Base-by-base conservation (phyloP, 2,113 vertebrate species). In the Corythoichthys haematopterus region DNA sequence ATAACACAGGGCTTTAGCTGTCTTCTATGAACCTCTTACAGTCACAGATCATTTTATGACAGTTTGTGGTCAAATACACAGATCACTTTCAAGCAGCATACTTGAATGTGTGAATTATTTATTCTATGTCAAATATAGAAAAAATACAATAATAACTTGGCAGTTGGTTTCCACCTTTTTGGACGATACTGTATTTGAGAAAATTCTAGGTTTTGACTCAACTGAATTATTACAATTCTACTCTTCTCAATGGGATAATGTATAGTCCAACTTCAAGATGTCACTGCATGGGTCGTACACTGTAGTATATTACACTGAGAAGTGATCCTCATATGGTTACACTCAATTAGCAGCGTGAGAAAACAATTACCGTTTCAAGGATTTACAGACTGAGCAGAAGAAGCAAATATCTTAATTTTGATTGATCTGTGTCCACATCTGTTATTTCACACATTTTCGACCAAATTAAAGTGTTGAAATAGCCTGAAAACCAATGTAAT, bases 141-240 rank as follows among this genome's bases (percentile, higher is more conserved):
- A 69, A 72, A 46, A 13, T 64, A 71, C 47, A 64, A 46, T 48
- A 71, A 71, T 77, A 52, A 80, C 66, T 84, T 88, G 84, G 87
- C 87, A 86, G 83, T 85, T 83, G 76, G 65, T 37, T 33, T 70
- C 58, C 65, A 82, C 64, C 8, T 64, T 74, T 75, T 60, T 72
- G 55, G 70, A 68, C 72, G 65, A 88, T 82, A 81, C 40, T 43
- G 40, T 43, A 5, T 28, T 28, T 28, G 20, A 28, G 20, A 28
- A 43, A 5, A 43, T 43, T 43, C 6, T 43, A 43, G 8, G n/a
- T 55, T 55, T 6, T 20, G 51, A 28, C 6, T 53, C 51, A 20
- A 55, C 20, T 9, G 52, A 28, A 12, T 33, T 28, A 33, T 55
- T 28, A 11, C 2, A 4, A 20, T 11, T 7, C 40, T 33, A 55